Evolutionary conservation across 2,888 invertebrate species (phyloP), one percentile per base, ranked within the genome.

Genomic region (Panopea generosa): DNA sequence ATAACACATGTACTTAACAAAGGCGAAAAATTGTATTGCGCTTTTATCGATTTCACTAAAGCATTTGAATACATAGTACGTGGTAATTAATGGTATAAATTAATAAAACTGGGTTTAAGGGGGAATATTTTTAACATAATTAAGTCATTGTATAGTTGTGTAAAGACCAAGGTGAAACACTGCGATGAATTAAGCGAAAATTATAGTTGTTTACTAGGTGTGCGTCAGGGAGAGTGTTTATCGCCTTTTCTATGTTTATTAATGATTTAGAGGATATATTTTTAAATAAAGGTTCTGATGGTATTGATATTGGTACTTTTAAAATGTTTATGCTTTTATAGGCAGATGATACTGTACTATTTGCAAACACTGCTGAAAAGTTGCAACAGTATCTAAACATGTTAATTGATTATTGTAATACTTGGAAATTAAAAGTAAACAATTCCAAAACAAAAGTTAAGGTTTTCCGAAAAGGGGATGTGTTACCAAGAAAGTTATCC

Each of bases 61-160:
- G 52, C 52, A 9, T 57, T 57, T 40, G 57, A 57, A 20, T 57
- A 57, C 33, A 43, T 57, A 7, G 43, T 40, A 18, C 2, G 57
- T 3, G 57, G 45, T 60, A 26, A 47, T 26, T 22, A 33, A 16
- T 63, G 63, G 53, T 53, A 24, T 1, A 55, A 45, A 11, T 20
- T 65, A 20, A 55, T 55, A 1, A 53, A 65, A 26, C 14, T 65
- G 7, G 65, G 65, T 3, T 11, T 63, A 26, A 20, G 63, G 7
- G 63, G 63, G 6, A 52, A 53, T 4, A 63, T 63, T 16, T 26
- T 63, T 16, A 40, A 63, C 22, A 63, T 53, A 18, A 53, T 63
- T 16, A 22, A 20, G n/a, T 63, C 52, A 16, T 53, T 63, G 63
- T 63, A 63, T 43, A 24, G 2, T 16, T n/a, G 7, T 40, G 63